phyloP scores from a whole-genome alignment of 2,113 vertebrate genomes.

The Tupaia tana region DNA sequence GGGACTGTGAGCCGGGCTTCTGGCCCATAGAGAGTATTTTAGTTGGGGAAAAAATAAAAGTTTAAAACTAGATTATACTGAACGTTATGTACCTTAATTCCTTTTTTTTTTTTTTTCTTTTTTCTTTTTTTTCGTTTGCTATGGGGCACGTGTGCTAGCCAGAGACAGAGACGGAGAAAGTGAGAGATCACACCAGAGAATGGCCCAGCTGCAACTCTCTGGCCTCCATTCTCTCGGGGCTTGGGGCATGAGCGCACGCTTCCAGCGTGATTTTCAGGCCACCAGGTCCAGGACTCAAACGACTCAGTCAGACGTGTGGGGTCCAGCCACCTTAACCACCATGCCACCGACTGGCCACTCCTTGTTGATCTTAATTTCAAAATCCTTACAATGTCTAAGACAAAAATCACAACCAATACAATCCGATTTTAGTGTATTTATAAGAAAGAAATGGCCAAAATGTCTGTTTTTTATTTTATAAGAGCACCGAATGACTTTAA shows the following conservation, averaged over 20 bases:
- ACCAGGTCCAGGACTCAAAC: no score
- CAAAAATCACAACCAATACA: neutral
- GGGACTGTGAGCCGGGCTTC: neutral
- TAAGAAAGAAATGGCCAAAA: neutral
- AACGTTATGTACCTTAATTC: neutral
- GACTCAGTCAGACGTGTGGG: no score
- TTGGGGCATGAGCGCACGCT: no score
- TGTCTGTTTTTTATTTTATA: neutral
- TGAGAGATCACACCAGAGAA: no score
- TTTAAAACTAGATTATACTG: neutral
- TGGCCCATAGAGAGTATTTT: neutral
- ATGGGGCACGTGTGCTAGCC: no score
- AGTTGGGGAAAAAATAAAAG: neutral
- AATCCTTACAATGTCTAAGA: neutral
- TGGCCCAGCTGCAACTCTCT: no score
- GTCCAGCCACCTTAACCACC: no score
- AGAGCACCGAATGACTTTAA: neutral
- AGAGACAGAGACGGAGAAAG: no score
- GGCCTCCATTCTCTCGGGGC: no score
- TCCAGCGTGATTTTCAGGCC: no score
- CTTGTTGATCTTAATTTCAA: neutral
- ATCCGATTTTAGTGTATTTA: neutral
- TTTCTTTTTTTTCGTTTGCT: no score
- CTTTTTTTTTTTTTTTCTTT: no score
- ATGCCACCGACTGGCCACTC: neutral